Base-by-base conservation (phyloP, 1,140 invertebrate genomes). In the Metopolophium dirhodum region DNA sequence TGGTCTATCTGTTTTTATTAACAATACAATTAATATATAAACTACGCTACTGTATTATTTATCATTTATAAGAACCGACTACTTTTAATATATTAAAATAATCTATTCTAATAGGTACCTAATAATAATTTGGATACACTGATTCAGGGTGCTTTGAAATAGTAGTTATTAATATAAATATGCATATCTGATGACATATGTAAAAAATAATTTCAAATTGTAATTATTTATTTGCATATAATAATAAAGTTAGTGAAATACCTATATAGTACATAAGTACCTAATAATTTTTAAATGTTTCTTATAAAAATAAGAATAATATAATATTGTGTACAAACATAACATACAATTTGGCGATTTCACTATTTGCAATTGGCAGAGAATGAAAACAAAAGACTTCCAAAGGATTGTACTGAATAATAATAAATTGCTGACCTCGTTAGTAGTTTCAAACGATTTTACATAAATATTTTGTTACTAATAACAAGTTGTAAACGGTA, bases 401-500 rank as follows among this genome's bases (percentile, higher is more conserved):
- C 11, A n/a, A n/a, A 68, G 30, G 4, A 68, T 68, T n/a, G 2
- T 68, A n/a, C 30, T 68, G 6, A 77, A 77, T 14, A 77, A 77
- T 18, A 77, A 35, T 54, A 22, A 54, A 54, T n/a, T n/a, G 6
- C n/a, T 77, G n/a, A 18, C 61, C 30, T n/a, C 18, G 30, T 77
- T n/a, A n/a, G 61, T 77, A 4, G 61, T 77, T 77, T 77, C 30
- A 77, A 77, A 77, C n/a, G 14, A 77, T 77, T 77, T n/a, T 68
- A 68, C 61, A 68, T n/a, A 68, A 68, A n/a, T n/a, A n/a, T 68
- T 30, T n/a, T 77, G 14, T 77, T 77, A 77, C 61, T 77, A 77
- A 77, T 77, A 77, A 77, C 61, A 77, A 77, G 61, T 77, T n/a
- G 61, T 54, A 51, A 61, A 77, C 18, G 61, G 61, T 77, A 77